Percentiles rank a stretch among this genome's conserved stretches.
phyloP scores from a whole-genome alignment of 2,113 vertebrate genomes.

The Triplophysa siluroides region DNA sequence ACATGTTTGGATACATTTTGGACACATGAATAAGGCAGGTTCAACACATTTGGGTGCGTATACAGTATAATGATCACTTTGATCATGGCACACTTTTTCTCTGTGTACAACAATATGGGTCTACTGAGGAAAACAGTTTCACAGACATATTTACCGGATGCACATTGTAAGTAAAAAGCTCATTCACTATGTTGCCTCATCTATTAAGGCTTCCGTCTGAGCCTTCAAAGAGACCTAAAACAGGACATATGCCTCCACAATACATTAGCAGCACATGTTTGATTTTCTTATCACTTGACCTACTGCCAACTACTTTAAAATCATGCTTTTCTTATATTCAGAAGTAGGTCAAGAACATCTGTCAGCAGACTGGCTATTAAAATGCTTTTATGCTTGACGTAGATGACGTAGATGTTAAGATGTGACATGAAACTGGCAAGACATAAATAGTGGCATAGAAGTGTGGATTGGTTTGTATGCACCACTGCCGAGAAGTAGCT shows the following conservation, averaged over 20 bases:
- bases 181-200: neutral
- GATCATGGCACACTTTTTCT: no score
- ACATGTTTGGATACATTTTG: no score
- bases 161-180: neutral
- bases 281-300: conserved; percentile 1
- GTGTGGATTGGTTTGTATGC: neutral
- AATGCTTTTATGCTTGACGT: neutral
- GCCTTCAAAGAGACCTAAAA: neutral
- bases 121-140: no score
- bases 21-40: no score
- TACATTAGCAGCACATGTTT: neutral
- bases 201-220: neutral
- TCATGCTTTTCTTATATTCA: neutral
- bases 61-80: no score
- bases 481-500: neutral
- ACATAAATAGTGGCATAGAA: neutral
- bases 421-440: neutral
- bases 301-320: neutral
- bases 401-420: neutral
- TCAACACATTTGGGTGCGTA: no score
- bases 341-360: conserved; percentile 10
- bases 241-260: neutral
- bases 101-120: no score
- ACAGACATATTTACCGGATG: no score
- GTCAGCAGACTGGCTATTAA: neutral